Conservation (phyloP, 2,113 vertebrate species). For the Accipiter cooperii region DNA sequence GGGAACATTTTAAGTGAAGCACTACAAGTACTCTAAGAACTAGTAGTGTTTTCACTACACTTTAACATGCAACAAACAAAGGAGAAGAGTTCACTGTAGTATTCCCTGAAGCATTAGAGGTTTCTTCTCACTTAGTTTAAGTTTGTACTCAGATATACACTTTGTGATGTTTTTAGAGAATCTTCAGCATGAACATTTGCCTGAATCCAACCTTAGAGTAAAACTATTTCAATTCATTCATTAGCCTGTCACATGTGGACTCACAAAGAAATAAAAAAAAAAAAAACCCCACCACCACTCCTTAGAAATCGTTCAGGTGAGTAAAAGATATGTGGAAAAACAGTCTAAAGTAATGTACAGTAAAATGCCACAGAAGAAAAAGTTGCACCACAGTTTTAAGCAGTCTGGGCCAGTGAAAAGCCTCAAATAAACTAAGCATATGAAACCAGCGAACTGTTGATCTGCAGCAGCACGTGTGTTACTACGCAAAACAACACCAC, state of each 20-base stretch:
- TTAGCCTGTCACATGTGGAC: not conserved
- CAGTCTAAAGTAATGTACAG: not conserved
- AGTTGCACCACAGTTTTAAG: not conserved
- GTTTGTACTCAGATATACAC: not conserved
- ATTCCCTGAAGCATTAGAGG: not conserved
- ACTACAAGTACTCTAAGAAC: not conserved
- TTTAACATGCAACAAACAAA: not conserved
- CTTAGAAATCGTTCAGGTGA: not conserved
- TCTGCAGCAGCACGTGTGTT: not conserved
- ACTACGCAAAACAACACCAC: constrained; percentile 19
- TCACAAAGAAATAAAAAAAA: no score
- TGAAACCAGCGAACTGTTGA: not conserved
- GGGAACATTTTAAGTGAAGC: not conserved
- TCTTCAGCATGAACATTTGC: not conserved
- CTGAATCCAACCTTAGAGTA: not conserved
- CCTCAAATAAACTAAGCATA: not conserved
- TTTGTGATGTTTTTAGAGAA: not conserved
- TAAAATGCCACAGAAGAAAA: not conserved
- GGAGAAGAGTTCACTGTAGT: not conserved
- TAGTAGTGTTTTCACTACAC: not conserved
- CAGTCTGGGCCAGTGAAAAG: not conserved
- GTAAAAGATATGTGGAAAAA: not conserved
- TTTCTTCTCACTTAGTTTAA: not conserved
- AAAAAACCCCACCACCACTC: no score
- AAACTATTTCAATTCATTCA: not conserved